Base-by-base conservation (phyloP, 2,113 vertebrate species). In the Notechis scutatus region DNA sequence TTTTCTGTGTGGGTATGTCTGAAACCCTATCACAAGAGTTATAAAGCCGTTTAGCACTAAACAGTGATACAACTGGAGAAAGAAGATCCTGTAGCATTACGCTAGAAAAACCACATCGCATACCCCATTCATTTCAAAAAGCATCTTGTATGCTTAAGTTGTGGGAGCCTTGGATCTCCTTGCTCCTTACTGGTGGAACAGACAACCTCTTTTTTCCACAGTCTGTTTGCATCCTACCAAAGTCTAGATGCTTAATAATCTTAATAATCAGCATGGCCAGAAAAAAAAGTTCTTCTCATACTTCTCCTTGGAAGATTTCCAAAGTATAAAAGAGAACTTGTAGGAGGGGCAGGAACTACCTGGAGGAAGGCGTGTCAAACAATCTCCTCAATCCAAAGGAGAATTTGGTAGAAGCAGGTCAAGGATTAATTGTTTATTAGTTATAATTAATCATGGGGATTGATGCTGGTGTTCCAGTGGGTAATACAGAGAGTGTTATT, bases 391-490 rank as follows among this genome's bases (percentile, higher is more conserved):
- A 0, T 50, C n/a, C 39, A 47, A 95, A 88, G n/a, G 57, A 92
- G 93, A 93, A 92, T 5, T 42, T 59, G 24, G 1, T 85, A 7
- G 14, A 96, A 91, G 91, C 95, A 96, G 92, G 95, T 90, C 91
- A 95, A 96, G 93, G 96, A 95, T 94, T 97, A 92, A 95, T 96
- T 64, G 56, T 97, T 97, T 96, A 96, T 86, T 90, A 12, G n/a
- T 87, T 90, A 69, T 94, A 95, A 93, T 95, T 94, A 87, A 81
- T 93, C 94, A 94, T 96, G 96, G 0, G 90, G 91, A 97, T 96
- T 97, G 97, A 97, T 96, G 97, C 96, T 94, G 94, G 24, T 61
- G 10, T 8, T 98, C 98, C 98, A 99, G 98, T 97, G 98, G 98
- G 98, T 97, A 96, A 92, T 39, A 92, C 92, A 95, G 91, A 96